Evolutionary conservation across 1,140 invertebrate genomes (phyloP), one percentile per base, ranked within the genome.

Genomic region (Nasonia vitripennis): DNA sequence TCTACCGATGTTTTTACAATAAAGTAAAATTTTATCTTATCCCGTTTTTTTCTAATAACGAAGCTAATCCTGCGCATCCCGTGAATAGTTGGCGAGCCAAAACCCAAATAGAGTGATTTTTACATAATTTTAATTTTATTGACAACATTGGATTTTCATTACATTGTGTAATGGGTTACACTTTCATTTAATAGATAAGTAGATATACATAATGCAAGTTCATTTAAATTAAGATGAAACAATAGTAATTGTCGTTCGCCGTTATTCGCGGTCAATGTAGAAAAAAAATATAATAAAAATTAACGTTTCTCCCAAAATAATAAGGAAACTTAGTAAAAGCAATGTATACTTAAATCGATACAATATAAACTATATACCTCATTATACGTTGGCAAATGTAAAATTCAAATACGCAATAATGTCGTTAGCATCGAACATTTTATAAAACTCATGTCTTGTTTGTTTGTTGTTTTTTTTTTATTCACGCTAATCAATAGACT

Each of bases 101-200:
- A 62, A 81, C 78, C 82, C 81, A 86, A 88, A 87, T 89, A 89
- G 87, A 89, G 1, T 37, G 41, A 67, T 71, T 78, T 9, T 85
- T 81, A 81, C 31, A 85, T 78, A 75, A 81, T 85, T 85, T 81
- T 70, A 77, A 88, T 88, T 91, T 91, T 91, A 92, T 92, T 92
- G 91, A 92, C 90, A 91, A 92, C 90, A 91, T 91, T 91, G 90
- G 88, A 91, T 91, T 91, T 90, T 89, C 89, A 87, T 91, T 91
- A 90, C 89, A 91, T 45, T 90, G 88, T 90, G 90, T 90, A 90
- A 90, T 89, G 87, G 78, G 81, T 90, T 90, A 91, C 90, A 91
- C 90, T 86, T 87, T 90, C 87, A 87, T 88, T 90, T 88, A 86
- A 88, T 89, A 88, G 87, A 88, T 89, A 91, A 87, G 85, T 90